phyloP scores from a whole-genome alignment of 2,888 invertebrate species.

The Heteromyza rotundicornis region DNA sequence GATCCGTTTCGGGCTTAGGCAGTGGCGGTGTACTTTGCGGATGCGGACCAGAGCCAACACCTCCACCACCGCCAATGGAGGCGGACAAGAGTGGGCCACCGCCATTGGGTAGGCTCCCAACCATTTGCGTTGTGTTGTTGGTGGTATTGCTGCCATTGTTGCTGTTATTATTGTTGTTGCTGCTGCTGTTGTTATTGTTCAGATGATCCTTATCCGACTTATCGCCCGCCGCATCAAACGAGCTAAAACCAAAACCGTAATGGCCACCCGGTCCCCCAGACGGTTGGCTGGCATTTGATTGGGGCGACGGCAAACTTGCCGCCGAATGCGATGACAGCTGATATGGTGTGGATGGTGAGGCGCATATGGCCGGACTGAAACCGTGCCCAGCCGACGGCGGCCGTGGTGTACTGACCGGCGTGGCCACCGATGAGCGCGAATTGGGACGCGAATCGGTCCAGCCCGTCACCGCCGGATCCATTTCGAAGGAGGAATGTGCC shows the following conservation, averaged over 20 bases:
- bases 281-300: constrained; percentile 58
- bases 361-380: constrained; percentile 63
- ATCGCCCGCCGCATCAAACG: constrained; percentile 44
- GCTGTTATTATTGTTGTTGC: constrained; percentile 36
- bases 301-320: constrained; percentile 64
- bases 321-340: constrained; percentile 60
- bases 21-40: constrained; percentile 33
- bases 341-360: constrained; percentile 64
- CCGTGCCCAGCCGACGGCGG: constrained; percentile 70
- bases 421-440: constrained; percentile 70
- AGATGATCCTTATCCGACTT: constrained; percentile 48
- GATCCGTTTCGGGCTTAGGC: constrained; percentile 61
- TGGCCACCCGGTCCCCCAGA: constrained; percentile 35
- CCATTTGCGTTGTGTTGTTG: constrained; percentile 59
- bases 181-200: constrained; percentile 40
- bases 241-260: constrained; percentile 49
- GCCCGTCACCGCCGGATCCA: constrained; percentile 55
- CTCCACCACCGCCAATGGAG: constrained; percentile 63
- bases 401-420: constrained; percentile 69
- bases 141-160: constrained; percentile 36
- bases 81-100: constrained; percentile 26
- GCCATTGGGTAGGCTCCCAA: constrained; percentile 45
- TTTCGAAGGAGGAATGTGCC: constrained; percentile 71
- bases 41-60: constrained; percentile 37
- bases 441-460: constrained; percentile 67